Percentiles rank a stretch among this genome's conserved stretches.
Conservation (phyloP, 2,888 invertebrate genomes). For the Chrysolina americana region DNA sequence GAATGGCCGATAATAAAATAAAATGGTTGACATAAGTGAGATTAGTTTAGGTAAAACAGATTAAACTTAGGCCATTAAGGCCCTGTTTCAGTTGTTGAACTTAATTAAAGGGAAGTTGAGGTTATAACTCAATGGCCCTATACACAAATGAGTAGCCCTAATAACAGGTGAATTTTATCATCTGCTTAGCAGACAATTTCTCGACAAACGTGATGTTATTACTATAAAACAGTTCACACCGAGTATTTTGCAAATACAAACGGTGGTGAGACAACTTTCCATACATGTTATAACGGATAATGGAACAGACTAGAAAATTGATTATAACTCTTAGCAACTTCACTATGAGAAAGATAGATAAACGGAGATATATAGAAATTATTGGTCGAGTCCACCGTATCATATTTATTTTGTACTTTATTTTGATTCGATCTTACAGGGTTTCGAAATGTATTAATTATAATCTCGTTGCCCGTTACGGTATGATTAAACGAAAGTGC, state of each 20-base stretch:
- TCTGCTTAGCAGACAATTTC: neutral
- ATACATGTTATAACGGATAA: no score
- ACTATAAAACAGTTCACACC: neutral
- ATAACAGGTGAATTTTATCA: slow-evolving; percentile 36
- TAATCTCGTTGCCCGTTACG: no score
- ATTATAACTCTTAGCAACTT: no score
- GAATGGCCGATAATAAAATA: slow-evolving; percentile 37
- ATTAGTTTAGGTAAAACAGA: slow-evolving; percentile 43
- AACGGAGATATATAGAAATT: no score
- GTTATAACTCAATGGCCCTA: slow-evolving; percentile 38
- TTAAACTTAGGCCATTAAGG: slow-evolving; percentile 47
- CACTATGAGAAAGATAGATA: no score
- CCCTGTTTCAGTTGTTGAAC: slow-evolving; percentile 44
- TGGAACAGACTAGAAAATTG: no score
- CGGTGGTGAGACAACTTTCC: neutral
- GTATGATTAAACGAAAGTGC: no score
- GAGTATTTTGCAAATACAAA: neutral
- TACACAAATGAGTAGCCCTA: slow-evolving; percentile 37
- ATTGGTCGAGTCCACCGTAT: no score
- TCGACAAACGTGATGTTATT: neutral
- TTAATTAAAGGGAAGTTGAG: slow-evolving; percentile 46
- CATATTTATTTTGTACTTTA: no score
- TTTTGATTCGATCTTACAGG: no score
- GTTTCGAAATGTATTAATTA: no score
- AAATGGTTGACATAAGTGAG: slow-evolving; percentile 42